A percentile compares a stretch with the other conserved stretches of the same genome.
phyloP scores from a whole-genome alignment of 2,797 vertebrate species.

The Micromesistius poutassou region DNA sequence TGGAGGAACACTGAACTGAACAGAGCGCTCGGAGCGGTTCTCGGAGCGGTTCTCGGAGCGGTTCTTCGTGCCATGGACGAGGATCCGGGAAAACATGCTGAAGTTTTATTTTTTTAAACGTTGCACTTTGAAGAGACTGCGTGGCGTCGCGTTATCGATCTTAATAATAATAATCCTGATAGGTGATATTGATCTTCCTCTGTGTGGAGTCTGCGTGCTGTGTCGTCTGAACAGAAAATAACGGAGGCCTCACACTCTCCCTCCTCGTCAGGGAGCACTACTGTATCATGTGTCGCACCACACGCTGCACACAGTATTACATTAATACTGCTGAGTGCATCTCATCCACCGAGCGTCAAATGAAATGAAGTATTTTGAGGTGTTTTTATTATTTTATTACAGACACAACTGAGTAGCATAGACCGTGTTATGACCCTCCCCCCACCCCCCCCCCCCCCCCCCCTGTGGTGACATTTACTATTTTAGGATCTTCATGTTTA shows the following conservation, averaged over 20 bases:
- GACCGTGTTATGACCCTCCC: slow-evolving; percentile 58
- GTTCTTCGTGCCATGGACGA: slow-evolving; percentile 47
- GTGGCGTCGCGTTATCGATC: slow-evolving; percentile 57
- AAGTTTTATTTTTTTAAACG: slow-evolving; percentile 39
- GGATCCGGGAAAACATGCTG: not conserved
- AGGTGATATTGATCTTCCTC: not conserved
- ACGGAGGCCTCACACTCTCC: not conserved
- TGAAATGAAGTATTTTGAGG: slow-evolving; percentile 57
- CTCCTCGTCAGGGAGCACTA: not conserved
- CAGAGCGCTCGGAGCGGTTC: not conserved
- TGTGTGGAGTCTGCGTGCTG: slow-evolving; percentile 54
- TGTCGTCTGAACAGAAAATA: slow-evolving; percentile 10
- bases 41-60: slow-evolving; percentile 21
- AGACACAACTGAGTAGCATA: slow-evolving; percentile 74
- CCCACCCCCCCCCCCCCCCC: slow-evolving; percentile 20
- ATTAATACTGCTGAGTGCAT: slow-evolving; percentile 76
- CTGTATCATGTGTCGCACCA: slow-evolving; percentile 44
- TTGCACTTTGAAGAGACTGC: slow-evolving; percentile 69
- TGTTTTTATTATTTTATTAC: slow-evolving; percentile 65
- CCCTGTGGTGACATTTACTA: slow-evolving; percentile 28
- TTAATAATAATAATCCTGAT: slow-evolving; percentile 28
- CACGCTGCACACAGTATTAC: slow-evolving; percentile 69
- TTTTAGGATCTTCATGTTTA: slow-evolving; percentile 71
- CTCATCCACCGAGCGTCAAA: slow-evolving; percentile 54
- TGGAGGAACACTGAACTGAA: not conserved